Conservation (phyloP, 1,140 invertebrate species). For the Glossosoma conforme region DNA sequence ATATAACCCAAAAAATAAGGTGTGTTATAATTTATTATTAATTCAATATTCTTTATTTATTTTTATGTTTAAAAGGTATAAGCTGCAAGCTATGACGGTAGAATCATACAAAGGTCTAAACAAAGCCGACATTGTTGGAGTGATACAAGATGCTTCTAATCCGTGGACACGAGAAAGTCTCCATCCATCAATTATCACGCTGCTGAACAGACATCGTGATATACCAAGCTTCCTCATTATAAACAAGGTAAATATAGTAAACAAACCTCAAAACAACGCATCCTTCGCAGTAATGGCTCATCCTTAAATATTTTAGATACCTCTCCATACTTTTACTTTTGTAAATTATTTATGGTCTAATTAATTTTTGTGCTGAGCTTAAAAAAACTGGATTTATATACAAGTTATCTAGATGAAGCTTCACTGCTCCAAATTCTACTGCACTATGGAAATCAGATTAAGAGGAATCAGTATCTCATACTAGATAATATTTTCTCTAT, state of each 20-base stretch:
- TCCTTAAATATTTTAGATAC: neutral
- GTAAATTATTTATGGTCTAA: neutral
- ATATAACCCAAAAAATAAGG: neutral
- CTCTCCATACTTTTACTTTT: neutral
- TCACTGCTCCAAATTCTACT: too few relatives aligned
- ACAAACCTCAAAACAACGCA: too few relatives aligned
- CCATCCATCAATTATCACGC: slow-evolving; percentile 62
- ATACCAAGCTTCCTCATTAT: slow-evolving; percentile 75
- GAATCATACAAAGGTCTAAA: slow-evolving; percentile 62
- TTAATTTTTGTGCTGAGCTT: too few relatives aligned
- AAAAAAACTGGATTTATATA: too few relatives aligned
- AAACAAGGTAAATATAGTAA: slow-evolving; percentile 67
- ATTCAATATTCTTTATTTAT: slow-evolving; percentile 20
- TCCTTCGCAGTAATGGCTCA: too few relatives aligned
- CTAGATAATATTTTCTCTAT: too few relatives aligned
- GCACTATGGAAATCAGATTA: too few relatives aligned
- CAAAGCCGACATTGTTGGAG: slow-evolving; percentile 76
- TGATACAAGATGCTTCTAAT: slow-evolving; percentile 81
- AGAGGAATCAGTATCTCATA: too few relatives aligned
- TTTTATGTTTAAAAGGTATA: slow-evolving; percentile 49
- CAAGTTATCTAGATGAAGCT: too few relatives aligned
- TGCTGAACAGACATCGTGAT: slow-evolving; percentile 58
- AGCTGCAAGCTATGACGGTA: slow-evolving; percentile 59
- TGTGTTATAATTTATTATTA: slow-evolving; percentile 4
- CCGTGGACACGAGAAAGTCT: slow-evolving; percentile 60